Conservation (phyloP, 2,113 vertebrate genomes). For the Phaethon lepturus region DNA sequence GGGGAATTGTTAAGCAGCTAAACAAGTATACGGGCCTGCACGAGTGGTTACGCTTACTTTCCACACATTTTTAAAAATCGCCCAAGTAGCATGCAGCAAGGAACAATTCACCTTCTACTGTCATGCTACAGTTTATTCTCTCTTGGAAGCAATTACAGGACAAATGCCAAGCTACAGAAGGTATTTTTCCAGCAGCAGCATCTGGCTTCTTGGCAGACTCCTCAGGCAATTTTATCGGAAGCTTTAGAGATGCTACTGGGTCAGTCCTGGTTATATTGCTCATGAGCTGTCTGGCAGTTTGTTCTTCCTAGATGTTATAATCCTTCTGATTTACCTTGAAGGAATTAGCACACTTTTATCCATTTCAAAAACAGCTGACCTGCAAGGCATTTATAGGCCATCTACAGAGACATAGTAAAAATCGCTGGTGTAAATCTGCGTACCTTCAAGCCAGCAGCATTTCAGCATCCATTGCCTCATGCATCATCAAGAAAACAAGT, state of each 20-base stretch:
- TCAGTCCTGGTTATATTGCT: constrained; percentile 65
- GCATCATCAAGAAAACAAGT: background rate
- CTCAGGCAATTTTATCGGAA: constrained; percentile 74
- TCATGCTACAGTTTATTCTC: constrained; percentile 69
- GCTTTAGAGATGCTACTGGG: constrained; percentile 68
- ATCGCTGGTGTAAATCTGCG: constrained; percentile 7
- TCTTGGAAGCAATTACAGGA: constrained; percentile 77
- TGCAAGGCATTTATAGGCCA: constrained; percentile 21
- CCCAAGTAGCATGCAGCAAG: constrained; percentile 6
- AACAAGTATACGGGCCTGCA: background rate
- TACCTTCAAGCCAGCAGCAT: background rate
- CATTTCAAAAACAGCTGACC: constrained; percentile 42
- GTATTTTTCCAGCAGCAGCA: constrained; percentile 84
- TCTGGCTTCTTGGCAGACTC: constrained; percentile 83
- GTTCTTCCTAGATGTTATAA: constrained; percentile 49
- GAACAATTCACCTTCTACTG: constrained; percentile 47
- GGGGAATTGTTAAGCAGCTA: background rate
- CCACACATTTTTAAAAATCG: constrained; percentile 1
- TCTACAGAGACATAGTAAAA: background rate
- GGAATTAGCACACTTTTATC: constrained; percentile 41
- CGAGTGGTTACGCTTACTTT: background rate
- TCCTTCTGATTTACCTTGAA: constrained; percentile 45
- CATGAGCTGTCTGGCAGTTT: constrained; percentile 42
- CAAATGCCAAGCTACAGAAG: constrained; percentile 77
- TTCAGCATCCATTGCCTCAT: background rate